A percentile compares a stretch with the other conserved stretches of the same genome.
phyloP scores from a whole-genome alignment of 2,888 invertebrate genomes.

The Acrobasis consociella region DNA sequence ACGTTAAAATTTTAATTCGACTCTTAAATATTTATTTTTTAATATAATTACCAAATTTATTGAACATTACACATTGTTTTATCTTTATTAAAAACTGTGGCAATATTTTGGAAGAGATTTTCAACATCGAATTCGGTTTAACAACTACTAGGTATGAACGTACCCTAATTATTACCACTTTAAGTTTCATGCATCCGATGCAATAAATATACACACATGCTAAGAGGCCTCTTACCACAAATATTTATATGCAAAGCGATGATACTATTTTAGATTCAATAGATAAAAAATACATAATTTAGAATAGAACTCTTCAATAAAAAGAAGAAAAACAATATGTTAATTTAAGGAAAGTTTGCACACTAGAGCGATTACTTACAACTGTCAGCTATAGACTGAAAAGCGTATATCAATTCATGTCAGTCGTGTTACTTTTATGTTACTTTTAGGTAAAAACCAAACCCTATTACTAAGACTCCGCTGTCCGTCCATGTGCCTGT shows the following conservation, averaged over 20 bases:
- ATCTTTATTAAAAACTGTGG: slow-evolving; percentile 68
- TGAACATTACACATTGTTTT: slow-evolving; percentile 40
- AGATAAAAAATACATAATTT: too few species aligned
- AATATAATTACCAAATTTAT: slow-evolving; percentile 52
- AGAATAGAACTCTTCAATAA: too few species aligned
- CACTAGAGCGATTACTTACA: too few species aligned
- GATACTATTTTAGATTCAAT: background rate
- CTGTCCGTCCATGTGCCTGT: too few species aligned
- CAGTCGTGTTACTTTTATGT: too few species aligned
- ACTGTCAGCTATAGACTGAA: too few species aligned
- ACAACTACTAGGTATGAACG: slow-evolving; percentile 53
- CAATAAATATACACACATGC: slow-evolving; percentile 48
- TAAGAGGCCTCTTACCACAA: slow-evolving; percentile 25
- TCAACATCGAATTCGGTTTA: slow-evolving; percentile 72
- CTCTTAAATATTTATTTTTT: slow-evolving; percentile 46
- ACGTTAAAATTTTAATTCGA: slow-evolving; percentile 39
- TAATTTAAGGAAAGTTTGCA: too few species aligned
- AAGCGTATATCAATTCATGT: too few species aligned
- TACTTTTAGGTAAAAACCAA: too few species aligned
- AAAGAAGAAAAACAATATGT: too few species aligned
- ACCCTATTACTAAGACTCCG: too few species aligned
- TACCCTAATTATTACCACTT: slow-evolving; percentile 41
- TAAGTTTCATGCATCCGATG: slow-evolving; percentile 66
- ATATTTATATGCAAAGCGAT: background rate
- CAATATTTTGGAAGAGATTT: slow-evolving; percentile 76